phyloP scores from a whole-genome alignment of 2,888 invertebrate genomes.

The Drosophila yooni region DNA sequence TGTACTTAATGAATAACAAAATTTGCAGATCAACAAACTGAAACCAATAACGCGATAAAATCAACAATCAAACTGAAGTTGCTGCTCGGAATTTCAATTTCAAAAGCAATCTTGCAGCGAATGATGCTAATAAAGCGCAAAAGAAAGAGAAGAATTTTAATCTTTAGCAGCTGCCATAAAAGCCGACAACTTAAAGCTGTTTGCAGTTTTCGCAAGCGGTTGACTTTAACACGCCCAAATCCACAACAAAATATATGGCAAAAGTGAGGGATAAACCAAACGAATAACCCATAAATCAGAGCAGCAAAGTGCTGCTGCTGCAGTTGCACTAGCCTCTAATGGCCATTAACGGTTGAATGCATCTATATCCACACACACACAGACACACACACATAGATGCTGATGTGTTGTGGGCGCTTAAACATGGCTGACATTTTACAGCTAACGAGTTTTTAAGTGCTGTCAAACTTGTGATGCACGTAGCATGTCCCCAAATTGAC shows the following conservation, averaged over 20 bases:
- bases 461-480: slow-evolving; percentile 55
- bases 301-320: slow-evolving; percentile 35
- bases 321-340: slow-evolving; percentile 29
- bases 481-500: slow-evolving; percentile 32
- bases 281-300: slow-evolving; percentile 36
- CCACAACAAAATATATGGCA: slow-evolving; percentile 12
- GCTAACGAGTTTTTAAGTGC: slow-evolving; percentile 76
- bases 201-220: slow-evolving; percentile 12
- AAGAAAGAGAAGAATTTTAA: slow-evolving; percentile 1
- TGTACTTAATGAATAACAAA: not conserved
- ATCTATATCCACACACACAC: slow-evolving; percentile 12
- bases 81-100: slow-evolving; percentile 8
- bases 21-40: slow-evolving; percentile 16
- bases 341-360: slow-evolving; percentile 32
- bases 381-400: not conserved
- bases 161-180: slow-evolving; percentile 19
- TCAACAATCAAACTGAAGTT: slow-evolving; percentile 2
- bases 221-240: slow-evolving; percentile 20
- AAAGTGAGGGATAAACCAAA: slow-evolving; percentile 11
- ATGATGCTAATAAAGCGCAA: slow-evolving; percentile 30
- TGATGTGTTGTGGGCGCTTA: slow-evolving; percentile 36
- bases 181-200: not conserved
- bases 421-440: slow-evolving; percentile 64
- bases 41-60: not conserved
- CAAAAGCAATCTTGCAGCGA: slow-evolving; percentile 3